A percentile compares a stretch with the other conserved stretches of the same genome.
Evolutionary conservation across 2,888 invertebrate genomes (phyloP).

Genomic region (Conomelus anceps): DNA sequence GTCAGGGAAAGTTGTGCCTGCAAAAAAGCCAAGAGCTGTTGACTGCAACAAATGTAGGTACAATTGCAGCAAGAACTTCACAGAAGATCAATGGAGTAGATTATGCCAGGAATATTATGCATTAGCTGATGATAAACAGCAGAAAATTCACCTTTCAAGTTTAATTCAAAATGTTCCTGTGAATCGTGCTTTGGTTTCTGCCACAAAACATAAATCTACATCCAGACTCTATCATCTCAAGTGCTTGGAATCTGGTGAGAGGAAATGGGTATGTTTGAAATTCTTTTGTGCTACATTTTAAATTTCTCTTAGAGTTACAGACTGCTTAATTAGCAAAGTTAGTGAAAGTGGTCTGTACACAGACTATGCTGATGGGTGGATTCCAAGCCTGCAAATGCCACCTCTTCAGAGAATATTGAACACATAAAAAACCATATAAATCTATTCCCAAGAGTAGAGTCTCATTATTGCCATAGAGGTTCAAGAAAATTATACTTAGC

Average conservation of each 20-base stretch:
- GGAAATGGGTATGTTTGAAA: conserved; percentile 11
- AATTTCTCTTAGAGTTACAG: conserved; percentile 10
- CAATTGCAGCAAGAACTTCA: conserved; percentile 10
- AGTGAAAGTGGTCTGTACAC: conserved; percentile 6
- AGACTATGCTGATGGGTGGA: conserved; percentile 5
- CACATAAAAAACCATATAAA: no score
- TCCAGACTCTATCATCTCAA: conserved; percentile 9
- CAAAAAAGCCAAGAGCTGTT: conserved; percentile 1
- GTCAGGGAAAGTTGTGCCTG: not conserved
- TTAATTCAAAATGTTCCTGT: conserved; percentile 9
- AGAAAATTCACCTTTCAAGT: not conserved
- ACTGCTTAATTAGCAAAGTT: conserved; percentile 12
- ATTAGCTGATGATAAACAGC: conserved; percentile 9
- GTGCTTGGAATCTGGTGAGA: conserved; percentile 7
- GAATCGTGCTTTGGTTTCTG: not conserved
- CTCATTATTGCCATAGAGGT: no score
- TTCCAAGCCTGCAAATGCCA: conserved; percentile 2
- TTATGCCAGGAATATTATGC: conserved; percentile 8
- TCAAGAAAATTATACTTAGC: no score
- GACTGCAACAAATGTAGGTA: conserved; percentile 14
- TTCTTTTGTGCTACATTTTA: conserved; percentile 13
- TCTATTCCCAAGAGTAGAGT: no score
- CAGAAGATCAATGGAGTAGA: not conserved
- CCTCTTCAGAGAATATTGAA: no score
- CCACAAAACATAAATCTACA: not conserved